phyloP scores from a whole-genome alignment of 1,140 invertebrate genomes.

The Brachystomella parvula region DNA sequence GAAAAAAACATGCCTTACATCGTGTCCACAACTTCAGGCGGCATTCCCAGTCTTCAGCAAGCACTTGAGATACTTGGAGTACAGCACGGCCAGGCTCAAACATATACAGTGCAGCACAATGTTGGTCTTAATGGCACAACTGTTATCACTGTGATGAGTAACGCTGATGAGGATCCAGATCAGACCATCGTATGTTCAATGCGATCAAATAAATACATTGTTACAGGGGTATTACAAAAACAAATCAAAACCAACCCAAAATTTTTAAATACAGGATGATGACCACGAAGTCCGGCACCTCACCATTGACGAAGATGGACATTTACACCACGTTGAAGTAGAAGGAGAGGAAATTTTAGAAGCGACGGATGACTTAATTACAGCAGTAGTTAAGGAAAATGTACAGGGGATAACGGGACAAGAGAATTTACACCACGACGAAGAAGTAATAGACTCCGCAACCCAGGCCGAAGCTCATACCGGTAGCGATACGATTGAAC shows the following conservation, averaged over 20 bases:
- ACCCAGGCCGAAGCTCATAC: too few relatives aligned
- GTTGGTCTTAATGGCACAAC: neutral
- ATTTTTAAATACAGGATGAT: too few relatives aligned
- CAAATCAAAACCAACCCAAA: too few relatives aligned
- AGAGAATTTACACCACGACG: neutral
- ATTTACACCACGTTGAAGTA: neutral
- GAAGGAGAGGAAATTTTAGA: neutral
- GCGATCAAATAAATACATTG: too few relatives aligned
- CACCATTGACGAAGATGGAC: neutral
- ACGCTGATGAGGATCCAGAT: too few relatives aligned
- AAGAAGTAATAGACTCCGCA: neutral
- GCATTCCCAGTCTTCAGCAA: neutral
- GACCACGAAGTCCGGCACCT: neutral
- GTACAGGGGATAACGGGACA: neutral
- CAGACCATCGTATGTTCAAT: too few relatives aligned
- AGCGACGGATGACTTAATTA: neutral
- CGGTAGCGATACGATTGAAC: too few relatives aligned
- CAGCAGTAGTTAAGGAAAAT: neutral
- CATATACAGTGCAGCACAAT: neutral
- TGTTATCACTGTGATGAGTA: neutral
- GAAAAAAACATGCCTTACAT: slow-evolving; percentile 3
- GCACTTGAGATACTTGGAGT: neutral
- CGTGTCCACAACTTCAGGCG: neutral
- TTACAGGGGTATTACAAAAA: too few relatives aligned
- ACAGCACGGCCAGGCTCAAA: neutral